Conservation (phyloP, 2,888 invertebrate genomes). For the Calliphora vomitoria region DNA sequence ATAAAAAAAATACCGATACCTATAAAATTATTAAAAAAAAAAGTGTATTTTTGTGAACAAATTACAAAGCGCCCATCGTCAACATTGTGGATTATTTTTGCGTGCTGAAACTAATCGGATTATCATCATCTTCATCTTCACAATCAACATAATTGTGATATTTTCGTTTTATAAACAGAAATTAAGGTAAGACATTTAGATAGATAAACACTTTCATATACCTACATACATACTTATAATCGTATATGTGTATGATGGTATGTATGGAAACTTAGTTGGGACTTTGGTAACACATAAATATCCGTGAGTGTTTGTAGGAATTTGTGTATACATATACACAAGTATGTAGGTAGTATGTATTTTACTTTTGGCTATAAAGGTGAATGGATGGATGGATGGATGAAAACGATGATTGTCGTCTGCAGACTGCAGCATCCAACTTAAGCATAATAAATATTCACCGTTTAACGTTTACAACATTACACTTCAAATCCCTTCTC, state of each 20-base stretch:
- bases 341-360: not conserved
- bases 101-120: slow-evolving; percentile 5
- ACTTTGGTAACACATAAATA: not conserved
- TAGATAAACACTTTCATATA: not conserved
- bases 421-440: slow-evolving; percentile 45
- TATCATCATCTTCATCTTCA: slow-evolving; percentile 27
- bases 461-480: slow-evolving; percentile 64
- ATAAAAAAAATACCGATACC: not conserved
- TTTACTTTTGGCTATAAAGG: slow-evolving; percentile 45
- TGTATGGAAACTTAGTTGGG: not conserved
- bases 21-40: slow-evolving; percentile 4
- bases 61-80: not conserved
- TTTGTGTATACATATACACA: not conserved
- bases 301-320: not conserved
- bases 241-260: not conserved
- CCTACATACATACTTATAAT: not conserved
- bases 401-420: slow-evolving; percentile 51
- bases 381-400: slow-evolving; percentile 30
- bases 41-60: slow-evolving; percentile 34
- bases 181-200: slow-evolving; percentile 51
- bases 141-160: slow-evolving; percentile 20
- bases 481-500: slow-evolving; percentile 68
- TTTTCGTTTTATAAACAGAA: slow-evolving; percentile 11
- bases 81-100: slow-evolving; percentile 52
- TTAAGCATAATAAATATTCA: slow-evolving; percentile 65